Evolutionary conservation across 2,888 invertebrate genomes (phyloP), one percentile per base, ranked within the genome.

Genomic region (Diadegma fenestrale): DNA sequence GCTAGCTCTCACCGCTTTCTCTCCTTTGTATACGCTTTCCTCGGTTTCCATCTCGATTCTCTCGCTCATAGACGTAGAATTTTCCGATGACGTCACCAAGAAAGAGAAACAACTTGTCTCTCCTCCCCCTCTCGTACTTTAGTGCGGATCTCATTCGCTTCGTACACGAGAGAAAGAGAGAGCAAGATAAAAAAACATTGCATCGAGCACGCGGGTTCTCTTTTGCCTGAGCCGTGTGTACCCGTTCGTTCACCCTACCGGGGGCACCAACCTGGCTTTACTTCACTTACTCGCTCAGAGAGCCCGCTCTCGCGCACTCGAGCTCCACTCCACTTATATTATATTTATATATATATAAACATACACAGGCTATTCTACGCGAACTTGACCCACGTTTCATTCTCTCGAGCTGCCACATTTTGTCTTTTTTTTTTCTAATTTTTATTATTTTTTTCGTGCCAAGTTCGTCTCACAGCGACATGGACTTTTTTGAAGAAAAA

Each of bases 181-280:
- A 77, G 83, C 80, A 84, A 85, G 87, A 89, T 88, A 89, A 89
- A 90, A 88, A 87, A 88, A 81, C 80, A 76, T 80, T 86, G 88
- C 87, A 90, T 88, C 89, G 91, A 90, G 91, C 90, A 91, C 91
- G 90, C 92, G 92, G 91, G 92, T 90, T 92, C 90, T 91, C 92
- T 91, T 92, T 91, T 91, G 91, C 92, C 89, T 90, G 89, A 90
- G 90, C 83, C 88, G 91, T 54, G 80, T 80, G 80, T 91, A 91
- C 92, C 92, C 93, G 93, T 93, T 93, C 93, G 93, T 93, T 94
- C 94, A 93, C 94, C 93, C 93, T 93, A 91, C 90, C 92, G 93
- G 92, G 93, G 93, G 93, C 93, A 93, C 93, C 93, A 93, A 93
- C 93, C 93, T 93, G 93, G 91, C 93, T 93, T 93, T 93, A 93